A percentile compares a stretch with the other conserved stretches of the same genome.
Conservation (phyloP, 2,888 invertebrate genomes). For the Machimus atricapillus region DNA sequence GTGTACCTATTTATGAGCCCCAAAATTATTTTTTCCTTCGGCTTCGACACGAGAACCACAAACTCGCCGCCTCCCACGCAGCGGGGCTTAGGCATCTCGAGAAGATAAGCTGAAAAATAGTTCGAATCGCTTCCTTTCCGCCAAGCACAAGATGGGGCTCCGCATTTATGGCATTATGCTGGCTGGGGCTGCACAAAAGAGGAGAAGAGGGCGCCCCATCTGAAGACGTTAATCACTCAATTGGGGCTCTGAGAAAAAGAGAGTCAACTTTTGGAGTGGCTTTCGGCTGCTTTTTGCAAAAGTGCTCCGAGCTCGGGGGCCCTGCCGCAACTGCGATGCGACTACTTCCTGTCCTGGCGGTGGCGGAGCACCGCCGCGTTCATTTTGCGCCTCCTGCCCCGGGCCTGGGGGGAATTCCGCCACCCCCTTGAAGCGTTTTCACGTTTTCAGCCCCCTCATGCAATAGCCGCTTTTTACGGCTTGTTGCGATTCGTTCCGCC, state of each 20-base stretch:
- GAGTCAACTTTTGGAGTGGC: not conserved
- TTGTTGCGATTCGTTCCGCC: not conserved
- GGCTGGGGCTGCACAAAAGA: not conserved
- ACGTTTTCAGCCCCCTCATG: not conserved
- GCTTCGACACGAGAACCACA: not conserved
- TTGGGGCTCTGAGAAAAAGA: not conserved
- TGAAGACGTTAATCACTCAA: not conserved
- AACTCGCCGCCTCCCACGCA: not conserved
- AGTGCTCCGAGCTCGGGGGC: not conserved
- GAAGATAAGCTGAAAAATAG: not conserved
- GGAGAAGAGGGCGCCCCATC: not conserved
- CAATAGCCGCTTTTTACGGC: not conserved
- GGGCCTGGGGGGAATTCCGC: not conserved
- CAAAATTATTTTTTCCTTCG: not conserved
- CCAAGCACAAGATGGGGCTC: not conserved
- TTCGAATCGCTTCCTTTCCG: not conserved
- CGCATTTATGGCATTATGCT: too few relatives aligned
- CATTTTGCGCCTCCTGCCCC: not conserved
- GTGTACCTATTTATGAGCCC: not conserved
- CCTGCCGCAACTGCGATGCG: not conserved
- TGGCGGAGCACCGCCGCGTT: not conserved
- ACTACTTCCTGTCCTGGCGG: not conserved
- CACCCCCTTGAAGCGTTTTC: not conserved
- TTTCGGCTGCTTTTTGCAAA: not conserved
- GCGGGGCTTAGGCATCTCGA: not conserved